These are phyloP conservation scores for Potamarius usumacintae DNA, from an alignment of 2,113 vertebrate genomes.

Conservation along the genomic window DNA sequence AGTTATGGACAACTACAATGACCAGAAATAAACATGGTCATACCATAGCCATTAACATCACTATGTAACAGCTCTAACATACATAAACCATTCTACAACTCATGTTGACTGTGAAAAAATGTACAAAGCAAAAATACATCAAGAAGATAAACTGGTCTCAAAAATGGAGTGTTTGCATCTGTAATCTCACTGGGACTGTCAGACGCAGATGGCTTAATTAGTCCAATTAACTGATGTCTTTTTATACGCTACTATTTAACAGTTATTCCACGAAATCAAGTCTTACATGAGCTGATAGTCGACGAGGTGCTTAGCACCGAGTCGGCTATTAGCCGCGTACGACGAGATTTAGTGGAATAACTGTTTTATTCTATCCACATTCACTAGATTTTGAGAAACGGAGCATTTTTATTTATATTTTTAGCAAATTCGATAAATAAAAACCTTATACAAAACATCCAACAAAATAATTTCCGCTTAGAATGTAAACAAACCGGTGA, in stretches of 20 bases:
- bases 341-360: too few relatives aligned
- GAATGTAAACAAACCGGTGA: too few relatives aligned
- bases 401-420: too few relatives aligned
- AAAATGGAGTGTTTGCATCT: not conserved
- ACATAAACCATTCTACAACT: not conserved
- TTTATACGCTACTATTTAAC: not conserved
- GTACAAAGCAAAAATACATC: not conserved
- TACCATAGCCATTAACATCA: conserved; percentile 20
- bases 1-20: not conserved
- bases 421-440: too few relatives aligned
- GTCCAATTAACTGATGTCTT: not conserved
- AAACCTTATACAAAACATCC: too few relatives aligned
- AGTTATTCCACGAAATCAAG: too few relatives aligned
- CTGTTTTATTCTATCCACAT: too few relatives aligned
- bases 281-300: too few relatives aligned
- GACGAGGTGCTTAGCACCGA: too few relatives aligned
- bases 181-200: not conserved
- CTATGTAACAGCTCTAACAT: not conserved
- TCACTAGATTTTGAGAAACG: too few relatives aligned
- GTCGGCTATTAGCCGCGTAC: too few relatives aligned
- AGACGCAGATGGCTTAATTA: not conserved
- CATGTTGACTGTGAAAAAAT: not conserved
- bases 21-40: not conserved
- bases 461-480: too few relatives aligned
- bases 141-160: not conserved